phyloP scores from a whole-genome alignment of 2,113 vertebrate species.

The Channa maculata region DNA sequence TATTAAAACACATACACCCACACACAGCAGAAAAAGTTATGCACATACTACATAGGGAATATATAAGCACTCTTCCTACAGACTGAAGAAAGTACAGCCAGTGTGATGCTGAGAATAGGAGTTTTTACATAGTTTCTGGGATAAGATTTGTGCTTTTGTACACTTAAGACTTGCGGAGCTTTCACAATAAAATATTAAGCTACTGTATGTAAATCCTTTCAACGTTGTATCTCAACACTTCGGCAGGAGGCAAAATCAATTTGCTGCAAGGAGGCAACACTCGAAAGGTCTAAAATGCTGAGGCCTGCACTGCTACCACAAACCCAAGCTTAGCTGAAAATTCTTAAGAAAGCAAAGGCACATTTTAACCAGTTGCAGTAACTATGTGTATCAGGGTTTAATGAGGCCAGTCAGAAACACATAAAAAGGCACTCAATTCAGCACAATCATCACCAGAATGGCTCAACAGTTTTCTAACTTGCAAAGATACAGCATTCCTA shows the following conservation, averaged over 20 bases:
- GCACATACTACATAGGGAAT: no score
- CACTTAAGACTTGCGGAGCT: background rate
- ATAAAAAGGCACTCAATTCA: background rate
- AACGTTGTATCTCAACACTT: background rate
- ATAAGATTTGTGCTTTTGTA: background rate
- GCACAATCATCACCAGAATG: background rate
- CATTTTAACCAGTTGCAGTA: slow-evolving; percentile 34
- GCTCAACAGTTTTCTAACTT: background rate
- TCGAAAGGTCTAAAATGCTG: slow-evolving; percentile 20
- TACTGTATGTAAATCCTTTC: background rate
- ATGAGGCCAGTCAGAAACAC: background rate
- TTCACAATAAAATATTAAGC: background rate
- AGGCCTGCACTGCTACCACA: background rate
- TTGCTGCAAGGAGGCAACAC: slow-evolving; percentile 27
- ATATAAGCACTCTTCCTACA: background rate
- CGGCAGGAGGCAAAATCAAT: slow-evolving; percentile 30
- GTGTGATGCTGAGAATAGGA: background rate
- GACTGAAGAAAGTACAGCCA: no score
- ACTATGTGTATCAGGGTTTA: slow-evolving; percentile 25
- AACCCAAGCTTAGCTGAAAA: background rate
- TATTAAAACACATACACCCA: no score
- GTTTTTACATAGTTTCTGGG: background rate
- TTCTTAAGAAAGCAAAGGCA: slow-evolving; percentile 15
- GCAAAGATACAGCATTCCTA: slow-evolving; percentile 1
- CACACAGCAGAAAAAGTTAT: no score